A percentile compares a stretch with the other conserved stretches of the same genome.
Evolutionary conservation across 2,888 invertebrate species (phyloP).

Genomic region (Camptogramma bilineatum): DNA sequence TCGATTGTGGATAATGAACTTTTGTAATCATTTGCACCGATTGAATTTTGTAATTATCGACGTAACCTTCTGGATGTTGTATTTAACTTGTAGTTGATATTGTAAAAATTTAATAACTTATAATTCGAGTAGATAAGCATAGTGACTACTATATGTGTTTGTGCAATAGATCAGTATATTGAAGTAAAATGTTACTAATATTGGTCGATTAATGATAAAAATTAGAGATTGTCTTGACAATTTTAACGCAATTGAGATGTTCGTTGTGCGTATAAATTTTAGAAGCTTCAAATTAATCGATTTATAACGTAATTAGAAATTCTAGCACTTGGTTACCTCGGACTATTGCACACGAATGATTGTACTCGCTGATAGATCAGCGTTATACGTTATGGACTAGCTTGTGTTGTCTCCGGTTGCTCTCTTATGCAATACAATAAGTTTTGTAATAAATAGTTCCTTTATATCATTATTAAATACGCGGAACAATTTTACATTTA

Average conservation of each 20-base stretch:
- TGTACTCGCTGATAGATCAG: slow-evolving; percentile 30
- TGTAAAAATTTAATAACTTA: slow-evolving; percentile 79
- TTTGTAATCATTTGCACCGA: slow-evolving; percentile 82
- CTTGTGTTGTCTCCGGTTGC: slow-evolving; percentile 68
- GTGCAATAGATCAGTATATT: slow-evolving; percentile 77
- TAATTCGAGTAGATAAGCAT: slow-evolving; percentile 78
- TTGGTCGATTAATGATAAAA: slow-evolving; percentile 59
- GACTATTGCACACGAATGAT: slow-evolving; percentile 71
- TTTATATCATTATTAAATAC: slow-evolving; percentile 52
- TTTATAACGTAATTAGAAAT: slow-evolving; percentile 74
- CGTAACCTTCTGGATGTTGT: slow-evolving; percentile 82
- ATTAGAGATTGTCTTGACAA: slow-evolving; percentile 66
- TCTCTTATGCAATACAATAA: slow-evolving; percentile 63
- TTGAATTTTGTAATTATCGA: slow-evolving; percentile 83
- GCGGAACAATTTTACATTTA: slow-evolving; percentile 54
- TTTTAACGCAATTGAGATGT: slow-evolving; percentile 68
- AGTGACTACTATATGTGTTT: slow-evolving; percentile 77
- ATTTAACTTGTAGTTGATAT: slow-evolving; percentile 80
- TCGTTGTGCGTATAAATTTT: slow-evolving; percentile 72
- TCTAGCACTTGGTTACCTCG: slow-evolving; percentile 76
- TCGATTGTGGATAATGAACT: slow-evolving; percentile 64
- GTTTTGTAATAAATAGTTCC: slow-evolving; percentile 58
- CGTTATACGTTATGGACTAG: slow-evolving; percentile 46
- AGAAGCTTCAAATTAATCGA: slow-evolving; percentile 80
- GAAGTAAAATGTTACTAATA: slow-evolving; percentile 59